Evolutionary conservation across 2,888 invertebrate species (phyloP), one percentile per base, ranked within the genome.

Genomic region (Plebejus anna): DNA sequence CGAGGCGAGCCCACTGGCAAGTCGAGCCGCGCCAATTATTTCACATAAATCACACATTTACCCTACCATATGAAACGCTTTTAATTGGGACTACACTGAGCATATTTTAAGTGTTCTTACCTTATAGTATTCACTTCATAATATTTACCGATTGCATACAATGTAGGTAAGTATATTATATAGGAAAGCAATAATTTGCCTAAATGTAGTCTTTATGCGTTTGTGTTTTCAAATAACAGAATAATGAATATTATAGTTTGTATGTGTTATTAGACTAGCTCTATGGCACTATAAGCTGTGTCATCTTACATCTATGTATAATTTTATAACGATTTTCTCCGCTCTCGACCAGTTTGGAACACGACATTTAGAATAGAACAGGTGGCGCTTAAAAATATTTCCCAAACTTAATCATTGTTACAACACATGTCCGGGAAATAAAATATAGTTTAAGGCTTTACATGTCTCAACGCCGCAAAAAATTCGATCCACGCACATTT

Each of bases 1-100:
- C 22, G 32, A 32, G n/a, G 77, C 72, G 72, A 76, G 73, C 72
- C 70, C 73, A 70, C 66, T 22, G 55, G 38, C 4, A 28, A 55
- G 55, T 55, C 61, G 42, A 59, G 72, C 16, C 72, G 75, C 75
- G 59, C 76, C 75, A 72, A 76, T 76, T 72, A 59, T 55, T 71
- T 38, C 36, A 38, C 57, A 77, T 77, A 77, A 77, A 77, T 77
- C 77, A 71, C 70, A 59, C 70, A 75, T 75, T 77, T 77, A 77
- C 70, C 32, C 75, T 75, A n/a, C 47, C 38, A 75, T 75, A 70
- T 75, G 66, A 71, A 75, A 75, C 32, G 72, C 16, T 76, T 59
- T 70, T 76, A 76, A 76, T 76, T 72, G 61, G 72, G 71, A 42
- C 71, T 71, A 72, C 72, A 47, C 9, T n/a, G 22, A 28, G 5